These are phyloP conservation scores for Sprattus sprattus DNA, from an alignment of 2,113 vertebrate genomes.

Conservation along the genomic window DNA sequence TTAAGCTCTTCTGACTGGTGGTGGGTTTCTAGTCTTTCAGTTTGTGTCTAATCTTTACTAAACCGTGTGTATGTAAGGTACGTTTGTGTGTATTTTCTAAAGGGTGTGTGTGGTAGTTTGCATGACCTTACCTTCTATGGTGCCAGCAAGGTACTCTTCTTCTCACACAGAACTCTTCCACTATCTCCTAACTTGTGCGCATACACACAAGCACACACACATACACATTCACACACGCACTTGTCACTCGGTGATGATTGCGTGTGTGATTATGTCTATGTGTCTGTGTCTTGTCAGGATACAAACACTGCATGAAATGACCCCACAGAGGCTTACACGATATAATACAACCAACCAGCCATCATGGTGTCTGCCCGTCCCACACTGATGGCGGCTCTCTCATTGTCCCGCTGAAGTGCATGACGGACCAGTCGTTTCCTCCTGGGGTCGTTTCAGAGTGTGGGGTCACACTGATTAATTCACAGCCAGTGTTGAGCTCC, in stretches of 20 bases:
- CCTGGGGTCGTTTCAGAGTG: background rate
- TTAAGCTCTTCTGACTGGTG: background rate
- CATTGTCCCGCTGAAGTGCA: background rate
- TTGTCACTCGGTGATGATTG: background rate
- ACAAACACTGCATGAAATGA: background rate
- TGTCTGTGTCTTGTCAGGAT: background rate
- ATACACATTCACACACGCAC: background rate
- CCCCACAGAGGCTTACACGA: background rate
- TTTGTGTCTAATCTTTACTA: background rate
- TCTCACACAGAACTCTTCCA: background rate
- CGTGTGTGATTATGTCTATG: background rate
- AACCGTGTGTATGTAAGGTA: background rate
- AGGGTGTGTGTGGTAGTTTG: conserved; percentile 27
- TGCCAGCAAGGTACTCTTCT: conserved; percentile 29
- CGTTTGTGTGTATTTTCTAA: conserved; percentile 15
- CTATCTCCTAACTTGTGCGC: conserved; percentile 19
- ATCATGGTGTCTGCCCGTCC: background rate
- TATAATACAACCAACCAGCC: background rate
- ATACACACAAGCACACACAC: background rate
- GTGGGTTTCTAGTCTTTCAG: background rate
- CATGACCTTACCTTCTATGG: conserved; percentile 25
- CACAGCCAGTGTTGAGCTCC: background rate
- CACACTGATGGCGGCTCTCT: background rate
- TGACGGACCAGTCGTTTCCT: background rate
- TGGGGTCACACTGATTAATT: background rate